Percentiles rank a stretch among this genome's conserved stretches.
These are phyloP conservation scores for Peribatodes rhomboidaria DNA, from an alignment of 2,888 invertebrate genomes.

Conservation along the genomic window DNA sequence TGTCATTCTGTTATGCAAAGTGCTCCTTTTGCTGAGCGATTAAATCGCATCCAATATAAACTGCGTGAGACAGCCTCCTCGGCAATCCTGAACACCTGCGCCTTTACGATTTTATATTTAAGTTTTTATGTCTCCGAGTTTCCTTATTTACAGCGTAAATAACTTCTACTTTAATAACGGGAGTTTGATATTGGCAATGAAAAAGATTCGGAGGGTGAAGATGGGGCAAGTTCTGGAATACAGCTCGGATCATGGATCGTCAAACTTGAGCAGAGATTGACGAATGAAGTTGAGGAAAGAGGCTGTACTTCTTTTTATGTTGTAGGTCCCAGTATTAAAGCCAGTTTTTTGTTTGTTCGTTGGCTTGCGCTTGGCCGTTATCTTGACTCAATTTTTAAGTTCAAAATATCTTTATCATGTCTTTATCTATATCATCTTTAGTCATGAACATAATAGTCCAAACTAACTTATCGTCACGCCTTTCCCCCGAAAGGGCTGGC, in stretches of 20 bases:
- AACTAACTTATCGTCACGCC: no score
- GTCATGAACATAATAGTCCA: no score
- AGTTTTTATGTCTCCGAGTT: conserved; percentile 43
- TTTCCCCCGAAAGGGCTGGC: no score
- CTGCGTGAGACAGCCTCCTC: conserved; percentile 27
- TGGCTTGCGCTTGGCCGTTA: no score
- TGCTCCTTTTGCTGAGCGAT: neutral
- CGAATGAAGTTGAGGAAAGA: neutral
- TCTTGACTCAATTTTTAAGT: no score
- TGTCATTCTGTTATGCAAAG: neutral
- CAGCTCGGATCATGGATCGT: neutral
- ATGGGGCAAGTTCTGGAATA: conserved; percentile 4
- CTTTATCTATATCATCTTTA: no score
- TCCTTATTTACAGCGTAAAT: conserved; percentile 30
- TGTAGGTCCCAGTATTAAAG: neutral
- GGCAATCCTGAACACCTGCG: conserved; percentile 42
- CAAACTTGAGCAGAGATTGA: neutral
- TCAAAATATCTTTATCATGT: no score
- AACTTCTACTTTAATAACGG: conserved; percentile 33
- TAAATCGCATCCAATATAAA: conserved; percentile 19
- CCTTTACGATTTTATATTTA: conserved; percentile 43
- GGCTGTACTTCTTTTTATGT: neutral
- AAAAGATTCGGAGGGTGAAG: conserved; percentile 17
- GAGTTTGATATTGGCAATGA: conserved; percentile 25
- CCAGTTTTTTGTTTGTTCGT: neutral